A percentile compares a stretch with the other conserved stretches of the same genome.
Evolutionary conservation across 2,113 vertebrate genomes (phyloP).

Genomic region (Thalassarche chlororhynchos): DNA sequence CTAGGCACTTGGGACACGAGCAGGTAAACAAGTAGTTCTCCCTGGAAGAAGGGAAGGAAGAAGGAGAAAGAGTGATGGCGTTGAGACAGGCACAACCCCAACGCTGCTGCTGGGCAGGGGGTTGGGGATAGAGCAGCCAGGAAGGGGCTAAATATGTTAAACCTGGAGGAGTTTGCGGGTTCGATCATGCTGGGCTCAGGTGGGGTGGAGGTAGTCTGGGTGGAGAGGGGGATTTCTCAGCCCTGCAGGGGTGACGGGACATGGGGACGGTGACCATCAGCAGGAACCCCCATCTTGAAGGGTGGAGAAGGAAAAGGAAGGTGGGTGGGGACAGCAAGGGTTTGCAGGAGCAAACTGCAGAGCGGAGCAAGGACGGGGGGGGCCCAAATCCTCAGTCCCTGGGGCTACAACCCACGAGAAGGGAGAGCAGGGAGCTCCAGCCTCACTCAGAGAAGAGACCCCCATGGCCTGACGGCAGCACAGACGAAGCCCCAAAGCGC

Average conservation of each 20-base stretch:
- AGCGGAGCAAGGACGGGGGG: neutral
- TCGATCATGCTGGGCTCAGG: neutral
- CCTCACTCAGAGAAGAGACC: too few relatives aligned
- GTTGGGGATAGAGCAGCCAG: rapidly evolving
- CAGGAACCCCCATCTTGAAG: neutral
- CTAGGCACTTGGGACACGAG: slow-evolving; percentile 92
- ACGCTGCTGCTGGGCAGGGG: neutral
- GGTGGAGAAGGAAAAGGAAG: neutral
- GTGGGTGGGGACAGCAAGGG: neutral
- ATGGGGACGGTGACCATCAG: neutral
- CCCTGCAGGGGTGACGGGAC: neutral
- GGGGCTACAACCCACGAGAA: neutral
- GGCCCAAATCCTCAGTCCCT: neutral
- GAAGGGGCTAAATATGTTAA: neutral
- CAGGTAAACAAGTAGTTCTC: slow-evolving; percentile 98
- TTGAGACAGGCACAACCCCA: neutral
- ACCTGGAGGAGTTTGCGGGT: neutral
- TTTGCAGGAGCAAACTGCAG: neutral
- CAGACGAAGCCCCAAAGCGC: too few relatives aligned
- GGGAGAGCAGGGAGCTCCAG: neutral
- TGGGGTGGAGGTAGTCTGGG: too few relatives aligned
- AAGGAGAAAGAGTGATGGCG: neutral
- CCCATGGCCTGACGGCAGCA: too few relatives aligned
- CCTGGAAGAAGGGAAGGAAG: slow-evolving; percentile 65
- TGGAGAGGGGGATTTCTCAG: neutral